phyloP scores from a whole-genome alignment of 1,140 invertebrate species.

The Papilio xuthus region DNA sequence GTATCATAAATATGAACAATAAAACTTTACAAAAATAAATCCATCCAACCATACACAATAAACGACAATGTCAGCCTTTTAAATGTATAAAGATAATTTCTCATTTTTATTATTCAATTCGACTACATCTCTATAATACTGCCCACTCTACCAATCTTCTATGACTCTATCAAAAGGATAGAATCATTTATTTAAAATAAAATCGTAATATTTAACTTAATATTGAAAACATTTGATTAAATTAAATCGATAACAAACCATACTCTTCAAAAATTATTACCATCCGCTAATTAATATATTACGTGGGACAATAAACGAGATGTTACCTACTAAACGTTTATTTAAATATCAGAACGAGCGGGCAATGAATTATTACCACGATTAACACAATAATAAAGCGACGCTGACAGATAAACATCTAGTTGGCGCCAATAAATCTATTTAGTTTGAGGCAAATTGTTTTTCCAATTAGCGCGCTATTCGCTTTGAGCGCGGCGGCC shows the following conservation, averaged over 20 bases:
- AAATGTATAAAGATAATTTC: no score
- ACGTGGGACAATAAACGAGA: conserved; percentile 24
- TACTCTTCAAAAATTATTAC: background rate
- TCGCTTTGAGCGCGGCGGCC: conserved; percentile 47
- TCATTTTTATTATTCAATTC: no score
- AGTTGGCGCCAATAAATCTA: conserved; percentile 60
- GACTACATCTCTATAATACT: no score
- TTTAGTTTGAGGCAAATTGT: conserved; percentile 63
- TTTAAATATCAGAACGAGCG: conserved; percentile 39
- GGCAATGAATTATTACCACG: conserved; percentile 35
- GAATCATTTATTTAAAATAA: no score
- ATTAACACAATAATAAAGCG: conserved; percentile 39
- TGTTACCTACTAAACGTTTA: conserved; percentile 38
- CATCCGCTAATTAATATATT: conserved; percentile 32
- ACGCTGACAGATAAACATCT: conserved; percentile 37
- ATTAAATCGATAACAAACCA: background rate
- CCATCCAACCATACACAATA: no score
- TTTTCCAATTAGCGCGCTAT: conserved; percentile 53
- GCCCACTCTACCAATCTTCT: no score
- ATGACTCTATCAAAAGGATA: no score
- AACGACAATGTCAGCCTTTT: no score
- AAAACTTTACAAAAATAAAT: no score
- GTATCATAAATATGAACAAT: no score
- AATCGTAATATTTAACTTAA: no score
- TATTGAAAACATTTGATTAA: conserved; percentile 4